Conservation (phyloP, 1,140 invertebrate genomes). For the Drosophila eugracilis region DNA sequence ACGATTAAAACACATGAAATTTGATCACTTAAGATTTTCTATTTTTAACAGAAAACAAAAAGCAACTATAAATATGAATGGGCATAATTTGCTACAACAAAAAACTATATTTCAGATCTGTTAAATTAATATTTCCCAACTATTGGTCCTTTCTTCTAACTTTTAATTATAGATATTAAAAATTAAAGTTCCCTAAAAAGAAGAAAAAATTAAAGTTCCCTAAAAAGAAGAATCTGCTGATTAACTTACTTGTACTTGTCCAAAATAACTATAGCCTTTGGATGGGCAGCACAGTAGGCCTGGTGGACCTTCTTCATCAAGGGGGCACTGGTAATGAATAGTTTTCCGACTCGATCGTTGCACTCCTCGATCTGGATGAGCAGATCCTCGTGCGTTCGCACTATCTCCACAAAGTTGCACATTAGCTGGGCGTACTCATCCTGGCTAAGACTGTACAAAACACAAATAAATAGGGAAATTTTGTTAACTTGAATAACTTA, state of each 20-base stretch:
- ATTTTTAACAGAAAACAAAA: too few relatives aligned
- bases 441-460: conserved; percentile 89
- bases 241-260: conserved; percentile 93
- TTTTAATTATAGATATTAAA: too few relatives aligned
- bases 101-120: too few relatives aligned
- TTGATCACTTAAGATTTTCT: too few relatives aligned
- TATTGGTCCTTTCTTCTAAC: too few relatives aligned
- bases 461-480: not conserved
- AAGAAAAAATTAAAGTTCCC: not conserved
- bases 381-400: conserved; percentile 93
- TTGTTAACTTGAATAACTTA: accelerated
- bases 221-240: not conserved
- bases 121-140: too few relatives aligned
- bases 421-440: conserved; percentile 94
- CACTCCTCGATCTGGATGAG: conserved; percentile 92
- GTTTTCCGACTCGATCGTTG: conserved; percentile 95
- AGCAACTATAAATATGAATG: too few relatives aligned
- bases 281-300: conserved; percentile 96
- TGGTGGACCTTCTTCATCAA: conserved; percentile 94
- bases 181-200: too few relatives aligned
- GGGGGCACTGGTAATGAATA: conserved; percentile 95
- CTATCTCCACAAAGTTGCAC: conserved; percentile 94
- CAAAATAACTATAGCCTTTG: conserved; percentile 95
- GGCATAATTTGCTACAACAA: too few relatives aligned
- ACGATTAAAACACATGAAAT: too few relatives aligned